Evolutionary conservation across 1,140 invertebrate species (phyloP).

Genomic region (Proales similis): DNA sequence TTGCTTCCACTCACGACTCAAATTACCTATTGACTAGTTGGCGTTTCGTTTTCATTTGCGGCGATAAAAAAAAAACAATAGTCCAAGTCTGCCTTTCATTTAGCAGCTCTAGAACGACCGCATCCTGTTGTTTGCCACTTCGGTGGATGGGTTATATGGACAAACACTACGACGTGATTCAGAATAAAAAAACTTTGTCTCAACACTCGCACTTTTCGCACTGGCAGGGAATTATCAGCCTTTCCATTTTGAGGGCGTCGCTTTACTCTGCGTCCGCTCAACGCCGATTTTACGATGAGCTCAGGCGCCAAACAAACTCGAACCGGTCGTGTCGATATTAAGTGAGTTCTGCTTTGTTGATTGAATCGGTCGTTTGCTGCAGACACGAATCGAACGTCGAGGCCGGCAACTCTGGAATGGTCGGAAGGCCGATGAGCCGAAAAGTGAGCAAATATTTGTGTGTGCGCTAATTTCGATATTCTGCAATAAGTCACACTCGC

Average conservation of each 20-base stretch:
- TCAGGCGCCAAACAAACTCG: background rate
- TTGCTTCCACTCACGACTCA: background rate
- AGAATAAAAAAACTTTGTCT: too few relatives aligned
- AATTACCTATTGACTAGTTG: constrained; percentile 10
- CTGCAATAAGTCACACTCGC: constrained; percentile 38
- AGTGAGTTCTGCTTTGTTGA: background rate
- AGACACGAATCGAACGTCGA: too few relatives aligned
- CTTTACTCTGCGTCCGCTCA: background rate
- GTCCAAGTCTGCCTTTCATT: background rate
- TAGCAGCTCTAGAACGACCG: background rate
- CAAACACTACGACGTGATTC: too few relatives aligned
- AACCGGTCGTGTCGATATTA: background rate
- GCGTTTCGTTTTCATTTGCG: too few relatives aligned
- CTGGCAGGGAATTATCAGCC: too few relatives aligned
- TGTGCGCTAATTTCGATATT: constrained; percentile 18
- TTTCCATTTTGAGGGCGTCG: too few relatives aligned
- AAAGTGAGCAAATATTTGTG: constrained; percentile 3
- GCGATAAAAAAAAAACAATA: background rate
- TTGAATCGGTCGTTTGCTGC: background rate
- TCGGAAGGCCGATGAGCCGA: background rate
- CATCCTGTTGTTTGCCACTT: too few relatives aligned
- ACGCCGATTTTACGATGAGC: background rate
- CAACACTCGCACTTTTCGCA: too few relatives aligned
- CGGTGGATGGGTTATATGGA: too few relatives aligned
- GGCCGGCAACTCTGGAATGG: too few relatives aligned